Evolutionary conservation across 2,113 vertebrate species (phyloP).

Genomic region (Heterocephalus glaber): DNA sequence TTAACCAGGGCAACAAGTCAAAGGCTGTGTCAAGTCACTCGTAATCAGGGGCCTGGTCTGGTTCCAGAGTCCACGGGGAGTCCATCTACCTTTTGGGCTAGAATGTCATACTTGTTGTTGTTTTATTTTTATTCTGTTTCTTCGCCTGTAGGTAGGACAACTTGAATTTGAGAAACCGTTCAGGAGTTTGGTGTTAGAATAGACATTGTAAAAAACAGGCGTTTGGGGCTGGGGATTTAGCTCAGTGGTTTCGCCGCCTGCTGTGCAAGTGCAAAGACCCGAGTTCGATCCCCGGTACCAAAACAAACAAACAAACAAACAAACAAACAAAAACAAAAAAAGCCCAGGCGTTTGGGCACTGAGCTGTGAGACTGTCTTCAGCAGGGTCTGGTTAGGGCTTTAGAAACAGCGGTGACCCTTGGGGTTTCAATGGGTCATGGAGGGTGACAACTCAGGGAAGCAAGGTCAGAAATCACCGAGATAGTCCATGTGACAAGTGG

Average conservation of each 20-base stretch:
- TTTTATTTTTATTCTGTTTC: neutral
- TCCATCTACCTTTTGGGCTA: accelerated
- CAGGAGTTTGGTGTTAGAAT: neutral
- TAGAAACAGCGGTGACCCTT: neutral
- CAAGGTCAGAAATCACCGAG: neutral
- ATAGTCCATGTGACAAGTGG: no score
- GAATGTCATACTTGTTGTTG: no score
- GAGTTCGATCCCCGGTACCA: no score
- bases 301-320: no score
- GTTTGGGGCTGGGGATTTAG: no score
- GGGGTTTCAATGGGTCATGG: neutral
- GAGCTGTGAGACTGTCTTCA: neutral
- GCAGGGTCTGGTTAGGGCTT: neutral
- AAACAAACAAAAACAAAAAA: no score
- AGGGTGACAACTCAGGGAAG: no score
- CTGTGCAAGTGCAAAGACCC: no score
- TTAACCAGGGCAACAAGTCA: neutral
- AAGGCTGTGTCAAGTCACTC: accelerated
- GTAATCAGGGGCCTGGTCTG: neutral
- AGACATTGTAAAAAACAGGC: neutral
- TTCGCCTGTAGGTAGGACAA: neutral
- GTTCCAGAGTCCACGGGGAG: accelerated
- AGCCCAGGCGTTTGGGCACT: no score
- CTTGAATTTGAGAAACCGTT: neutral
- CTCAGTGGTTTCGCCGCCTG: no score